Conservation (phyloP, 2,797 vertebrate species). For the Crocodylus rhombifer region DNA sequence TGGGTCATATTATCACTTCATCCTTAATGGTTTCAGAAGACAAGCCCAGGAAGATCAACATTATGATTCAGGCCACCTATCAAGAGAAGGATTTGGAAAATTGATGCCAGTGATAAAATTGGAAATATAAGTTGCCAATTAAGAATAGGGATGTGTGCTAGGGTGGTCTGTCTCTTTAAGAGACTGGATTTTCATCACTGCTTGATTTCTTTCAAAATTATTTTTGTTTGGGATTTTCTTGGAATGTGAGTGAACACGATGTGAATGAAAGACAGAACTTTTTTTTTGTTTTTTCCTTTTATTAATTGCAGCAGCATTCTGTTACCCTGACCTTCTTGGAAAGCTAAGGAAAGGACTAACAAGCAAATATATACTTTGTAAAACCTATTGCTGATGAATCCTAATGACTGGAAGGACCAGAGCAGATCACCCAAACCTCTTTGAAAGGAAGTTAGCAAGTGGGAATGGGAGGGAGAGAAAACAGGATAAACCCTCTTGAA, state of each 20-base stretch:
- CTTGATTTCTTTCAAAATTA: background rate
- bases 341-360: background rate
- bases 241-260: background rate
- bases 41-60: background rate
- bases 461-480: background rate
- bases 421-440: background rate
- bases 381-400: background rate
- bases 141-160: background rate
- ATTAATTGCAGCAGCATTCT: background rate
- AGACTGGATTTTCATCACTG: background rate
- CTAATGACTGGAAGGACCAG: background rate
- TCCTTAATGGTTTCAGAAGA: background rate
- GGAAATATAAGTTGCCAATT: background rate
- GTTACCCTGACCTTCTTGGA: background rate
- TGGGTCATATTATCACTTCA: background rate
- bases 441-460: background rate
- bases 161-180: background rate
- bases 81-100: background rate
- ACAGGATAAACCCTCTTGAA: background rate
- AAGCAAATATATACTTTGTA: background rate
- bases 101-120: background rate
- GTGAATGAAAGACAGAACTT: background rate
- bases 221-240: background rate
- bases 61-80: background rate
- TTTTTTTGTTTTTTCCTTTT: background rate